Evolutionary conservation across 2,888 invertebrate species (phyloP).

Genomic region (Halictus quadricinctus): DNA sequence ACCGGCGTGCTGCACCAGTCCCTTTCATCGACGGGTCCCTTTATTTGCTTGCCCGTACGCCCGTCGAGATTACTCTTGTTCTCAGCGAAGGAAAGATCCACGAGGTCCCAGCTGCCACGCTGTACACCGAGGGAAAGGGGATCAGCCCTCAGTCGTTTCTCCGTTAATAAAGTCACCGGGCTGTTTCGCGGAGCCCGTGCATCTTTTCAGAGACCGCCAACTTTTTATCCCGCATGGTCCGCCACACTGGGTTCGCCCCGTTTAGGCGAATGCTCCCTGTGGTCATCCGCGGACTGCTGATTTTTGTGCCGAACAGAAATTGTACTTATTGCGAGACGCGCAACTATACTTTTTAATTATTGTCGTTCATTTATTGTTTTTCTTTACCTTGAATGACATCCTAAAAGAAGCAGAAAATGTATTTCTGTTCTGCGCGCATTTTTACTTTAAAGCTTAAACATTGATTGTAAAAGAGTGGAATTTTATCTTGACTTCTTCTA

Average conservation of each 20-base stretch:
- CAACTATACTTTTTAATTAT: too few relatives aligned
- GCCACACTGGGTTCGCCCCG: neutral
- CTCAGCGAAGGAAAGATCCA: neutral
- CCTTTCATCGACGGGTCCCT: conserved; percentile 10
- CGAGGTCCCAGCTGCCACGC: neutral
- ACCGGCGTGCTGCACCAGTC: neutral
- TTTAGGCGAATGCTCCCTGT: too few relatives aligned
- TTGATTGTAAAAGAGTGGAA: too few relatives aligned
- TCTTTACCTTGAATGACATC: too few relatives aligned
- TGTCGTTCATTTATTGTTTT: too few relatives aligned
- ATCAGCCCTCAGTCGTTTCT: neutral
- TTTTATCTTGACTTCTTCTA: too few relatives aligned
- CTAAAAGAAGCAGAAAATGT: too few relatives aligned
- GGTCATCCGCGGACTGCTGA: too few relatives aligned
- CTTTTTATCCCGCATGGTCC: neutral
- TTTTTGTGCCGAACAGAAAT: too few relatives aligned
- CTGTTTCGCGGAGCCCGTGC: neutral
- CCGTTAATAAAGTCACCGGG: conserved; percentile 3
- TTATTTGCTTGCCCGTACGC: conserved; percentile 8
- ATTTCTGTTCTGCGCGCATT: too few relatives aligned
- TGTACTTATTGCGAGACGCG: too few relatives aligned
- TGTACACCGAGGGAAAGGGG: neutral
- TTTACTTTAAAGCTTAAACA: too few relatives aligned
- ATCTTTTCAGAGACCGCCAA: neutral
- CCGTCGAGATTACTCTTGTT: conserved; percentile 10